These are phyloP conservation scores for Lagenorhynchus albirostris DNA, from an alignment of 2,113 vertebrate genomes.

Conservation along the genomic window DNA sequence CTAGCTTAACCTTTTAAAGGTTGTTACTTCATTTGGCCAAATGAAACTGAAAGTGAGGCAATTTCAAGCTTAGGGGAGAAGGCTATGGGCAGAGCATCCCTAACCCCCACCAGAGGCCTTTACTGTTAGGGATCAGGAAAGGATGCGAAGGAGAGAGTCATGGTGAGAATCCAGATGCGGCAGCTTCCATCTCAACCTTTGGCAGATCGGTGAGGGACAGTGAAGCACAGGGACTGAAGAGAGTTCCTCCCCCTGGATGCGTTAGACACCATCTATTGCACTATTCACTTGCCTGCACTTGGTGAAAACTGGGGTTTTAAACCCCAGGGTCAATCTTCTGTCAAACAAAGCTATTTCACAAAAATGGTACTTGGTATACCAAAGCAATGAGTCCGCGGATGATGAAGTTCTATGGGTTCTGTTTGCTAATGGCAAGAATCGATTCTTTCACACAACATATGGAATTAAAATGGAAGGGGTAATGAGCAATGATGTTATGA, in stretches of 20 bases:
- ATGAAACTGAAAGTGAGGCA: not conserved
- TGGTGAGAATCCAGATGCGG: not conserved
- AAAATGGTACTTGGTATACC: not conserved
- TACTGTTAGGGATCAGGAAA: not conserved
- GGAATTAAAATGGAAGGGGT: constrained; percentile 28
- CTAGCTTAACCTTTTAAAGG: not conserved
- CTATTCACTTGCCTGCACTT: not conserved
- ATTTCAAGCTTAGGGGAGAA: not conserved
- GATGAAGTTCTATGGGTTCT: not conserved
- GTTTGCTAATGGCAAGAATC: constrained; percentile 15
- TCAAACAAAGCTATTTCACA: not conserved
- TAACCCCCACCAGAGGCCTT: not conserved
- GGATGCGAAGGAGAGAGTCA: not conserved
- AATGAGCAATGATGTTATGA: constrained; percentile 23
- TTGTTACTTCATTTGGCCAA: not conserved
- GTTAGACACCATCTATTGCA: not conserved
- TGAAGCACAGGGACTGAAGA: not conserved
- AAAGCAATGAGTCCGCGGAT: not conserved
- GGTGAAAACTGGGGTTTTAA: not conserved
- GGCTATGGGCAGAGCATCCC: not conserved
- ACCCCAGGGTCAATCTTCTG: not conserved
- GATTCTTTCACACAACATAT: not conserved
- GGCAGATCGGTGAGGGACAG: not conserved
- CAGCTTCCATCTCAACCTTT: not conserved
- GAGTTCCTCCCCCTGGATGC: not conserved